Base-by-base conservation (phyloP, 2,797 vertebrate species). In the Cyclura pinguis region DNA sequence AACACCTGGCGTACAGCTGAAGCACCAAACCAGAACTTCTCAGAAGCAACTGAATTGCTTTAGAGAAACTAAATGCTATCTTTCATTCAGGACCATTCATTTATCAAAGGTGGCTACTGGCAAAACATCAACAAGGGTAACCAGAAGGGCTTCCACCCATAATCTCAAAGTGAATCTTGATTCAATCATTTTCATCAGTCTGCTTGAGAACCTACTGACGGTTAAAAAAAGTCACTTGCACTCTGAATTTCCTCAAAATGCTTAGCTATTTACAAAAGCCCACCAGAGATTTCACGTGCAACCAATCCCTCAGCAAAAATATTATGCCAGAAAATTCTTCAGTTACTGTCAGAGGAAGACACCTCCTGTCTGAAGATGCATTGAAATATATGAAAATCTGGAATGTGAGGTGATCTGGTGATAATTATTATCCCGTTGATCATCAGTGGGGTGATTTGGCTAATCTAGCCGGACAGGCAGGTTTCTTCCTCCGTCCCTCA, bases 1-100 rank as follows among this genome's bases (percentile, higher is more conserved):
- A 80, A 73, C 85, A 80, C 76, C 78, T 92, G 88, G 91, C n/a
- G 12, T 16, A 29, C 22, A 35, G 12, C 85, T 76, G 94, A 92
- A 69, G 87, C 80, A 69, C 84, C 57, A 91, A 84, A 80, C 62
- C 73, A 69, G 73, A 85, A 52, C 59, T n/a, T 84, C 57, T 89
- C 57, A 84, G 81, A 67, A 84, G 87, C 52, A n/a, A 77, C 13
- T 27, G 57, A 84, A 84, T 57, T 77, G 47, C 72, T 89, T 20
- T 85, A 55, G 57, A 78, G 42, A 67, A 89, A 77, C 78, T 47
- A 85, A 85, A 85, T 52, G 29, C 73, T 78, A 55, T 62, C 62
- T 78, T 84, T 84, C 47, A 77, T 84, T 64, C 64, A 77, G 64
- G 32, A 78, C 38, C 35, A 83, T 52, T 64, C 62, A 89, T 84